A percentile compares a stretch with the other conserved stretches of the same genome.
These are phyloP conservation scores for Drosophila kikkawai DNA, from an alignment of 1,140 invertebrate species.

Conservation along the genomic window DNA sequence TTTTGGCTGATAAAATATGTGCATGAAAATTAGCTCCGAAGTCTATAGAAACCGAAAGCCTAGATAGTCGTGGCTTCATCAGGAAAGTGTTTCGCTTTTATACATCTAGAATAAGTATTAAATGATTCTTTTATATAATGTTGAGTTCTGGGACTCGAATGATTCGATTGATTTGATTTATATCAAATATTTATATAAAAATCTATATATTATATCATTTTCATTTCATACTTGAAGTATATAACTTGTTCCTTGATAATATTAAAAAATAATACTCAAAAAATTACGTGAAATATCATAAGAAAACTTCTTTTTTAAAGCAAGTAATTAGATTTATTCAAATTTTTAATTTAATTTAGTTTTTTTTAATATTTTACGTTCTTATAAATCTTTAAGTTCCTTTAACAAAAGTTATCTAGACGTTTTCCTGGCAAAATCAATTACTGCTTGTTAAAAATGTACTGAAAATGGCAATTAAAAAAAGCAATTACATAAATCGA, in stretches of 20 bases:
- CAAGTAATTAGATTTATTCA: too few relatives aligned
- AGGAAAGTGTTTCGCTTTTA: neutral
- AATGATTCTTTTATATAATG: neutral
- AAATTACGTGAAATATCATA: too few relatives aligned
- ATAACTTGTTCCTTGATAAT: too few relatives aligned
- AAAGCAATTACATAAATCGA: neutral
- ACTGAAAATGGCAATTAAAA: neutral
- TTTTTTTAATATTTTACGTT: neutral
- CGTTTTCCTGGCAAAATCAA: too few relatives aligned
- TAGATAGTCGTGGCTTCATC: neutral
- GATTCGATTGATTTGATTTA: constrained; percentile 1
- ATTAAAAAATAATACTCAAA: too few relatives aligned
- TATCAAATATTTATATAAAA: too few relatives aligned
- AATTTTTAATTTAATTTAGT: too few relatives aligned
- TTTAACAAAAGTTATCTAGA: too few relatives aligned
- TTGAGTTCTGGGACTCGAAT: neutral
- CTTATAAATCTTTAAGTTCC: neutral
- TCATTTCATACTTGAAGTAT: too few relatives aligned
- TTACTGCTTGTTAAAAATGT: neutral
- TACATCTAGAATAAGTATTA: neutral
- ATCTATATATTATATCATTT: too few relatives aligned
- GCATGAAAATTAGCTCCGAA: constrained; percentile 8
- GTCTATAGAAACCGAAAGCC: neutral
- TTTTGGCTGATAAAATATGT: constrained; percentile 15
- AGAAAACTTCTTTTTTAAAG: too few relatives aligned